These are phyloP conservation scores for Dendrolimus houi DNA, from an alignment of 2,888 invertebrate genomes.

Conservation along the genomic window DNA sequence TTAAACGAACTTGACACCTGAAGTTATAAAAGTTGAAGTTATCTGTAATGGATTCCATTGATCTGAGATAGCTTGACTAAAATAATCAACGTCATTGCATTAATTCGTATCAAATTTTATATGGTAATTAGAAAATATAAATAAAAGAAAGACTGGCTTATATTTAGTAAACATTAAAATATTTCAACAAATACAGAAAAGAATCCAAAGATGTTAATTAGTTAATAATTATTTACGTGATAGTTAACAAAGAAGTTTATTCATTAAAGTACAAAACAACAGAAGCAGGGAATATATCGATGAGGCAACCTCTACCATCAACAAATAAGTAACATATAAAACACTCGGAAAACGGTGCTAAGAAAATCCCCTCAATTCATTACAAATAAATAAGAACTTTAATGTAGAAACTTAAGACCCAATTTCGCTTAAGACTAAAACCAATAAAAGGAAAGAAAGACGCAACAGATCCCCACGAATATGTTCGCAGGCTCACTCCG, in stretches of 20 bases:
- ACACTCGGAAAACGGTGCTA: slow-evolving; percentile 45
- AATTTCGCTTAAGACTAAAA: slow-evolving; percentile 43
- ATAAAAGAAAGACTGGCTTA: too few relatives aligned
- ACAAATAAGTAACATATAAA: slow-evolving; percentile 56
- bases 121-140: too few relatives aligned
- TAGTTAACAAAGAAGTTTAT: slow-evolving; percentile 5
- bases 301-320: slow-evolving; percentile 38
- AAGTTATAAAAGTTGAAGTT: slow-evolving; percentile 7
- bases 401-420: slow-evolving; percentile 49
- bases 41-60: background rate
- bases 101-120: too few relatives aligned
- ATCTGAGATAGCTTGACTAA: too few relatives aligned
- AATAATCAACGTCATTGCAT: too few relatives aligned
- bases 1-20: slow-evolving; percentile 15
- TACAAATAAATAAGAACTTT: slow-evolving; percentile 50
- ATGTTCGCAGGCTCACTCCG: slow-evolving; percentile 73
- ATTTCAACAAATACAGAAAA: too few relatives aligned
- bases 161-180: too few relatives aligned
- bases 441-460: slow-evolving; percentile 62
- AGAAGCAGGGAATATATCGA: slow-evolving; percentile 43
- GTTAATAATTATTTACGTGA: too few relatives aligned
- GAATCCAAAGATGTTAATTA: too few relatives aligned
- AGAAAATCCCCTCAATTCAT: slow-evolving; percentile 34
- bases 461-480: slow-evolving; percentile 73
- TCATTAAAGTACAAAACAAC: slow-evolving; percentile 41